Percentiles rank a stretch among this genome's conserved stretches.
Conservation (phyloP, 2,113 vertebrate species). For the Pelvicachromis taeniatus region DNA sequence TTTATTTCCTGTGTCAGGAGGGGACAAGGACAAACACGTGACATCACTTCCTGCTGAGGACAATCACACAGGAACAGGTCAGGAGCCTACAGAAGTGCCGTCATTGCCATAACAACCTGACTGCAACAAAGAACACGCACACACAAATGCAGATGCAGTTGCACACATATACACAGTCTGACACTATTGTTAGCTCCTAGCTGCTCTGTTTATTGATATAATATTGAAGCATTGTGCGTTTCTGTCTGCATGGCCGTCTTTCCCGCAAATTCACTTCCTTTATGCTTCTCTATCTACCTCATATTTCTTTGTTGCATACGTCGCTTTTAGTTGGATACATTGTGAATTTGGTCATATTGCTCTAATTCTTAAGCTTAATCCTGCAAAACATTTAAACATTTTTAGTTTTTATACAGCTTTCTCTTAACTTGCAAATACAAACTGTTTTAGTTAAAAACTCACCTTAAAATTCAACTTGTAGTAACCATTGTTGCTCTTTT, state of each 20-base stretch:
- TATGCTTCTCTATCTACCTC: background rate
- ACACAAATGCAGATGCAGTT: background rate
- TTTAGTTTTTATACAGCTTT: background rate
- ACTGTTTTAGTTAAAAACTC: background rate
- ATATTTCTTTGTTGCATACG: background rate
- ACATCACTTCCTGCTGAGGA: constrained; percentile 67
- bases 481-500: too few relatives aligned
- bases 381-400: background rate
- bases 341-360: background rate
- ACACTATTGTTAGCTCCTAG: constrained; percentile 51
- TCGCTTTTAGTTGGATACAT: background rate
- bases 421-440: background rate
- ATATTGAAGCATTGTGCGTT: constrained; percentile 39
- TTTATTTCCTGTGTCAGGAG: constrained; percentile 63
- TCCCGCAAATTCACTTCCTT: constrained; percentile 21
- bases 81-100: constrained; percentile 39
- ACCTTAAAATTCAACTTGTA: background rate
- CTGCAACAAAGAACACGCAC: constrained; percentile 13
- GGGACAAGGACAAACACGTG: constrained; percentile 61
- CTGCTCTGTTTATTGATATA: constrained; percentile 58
- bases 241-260: constrained; percentile 20
- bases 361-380: background rate
- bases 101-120: constrained; percentile 57
- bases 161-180: background rate
- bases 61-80: constrained; percentile 64